Percentiles rank a stretch among this genome's conserved stretches.
Evolutionary conservation across 2,113 vertebrate species (phyloP).

Genomic region (Equus quagga): DNA sequence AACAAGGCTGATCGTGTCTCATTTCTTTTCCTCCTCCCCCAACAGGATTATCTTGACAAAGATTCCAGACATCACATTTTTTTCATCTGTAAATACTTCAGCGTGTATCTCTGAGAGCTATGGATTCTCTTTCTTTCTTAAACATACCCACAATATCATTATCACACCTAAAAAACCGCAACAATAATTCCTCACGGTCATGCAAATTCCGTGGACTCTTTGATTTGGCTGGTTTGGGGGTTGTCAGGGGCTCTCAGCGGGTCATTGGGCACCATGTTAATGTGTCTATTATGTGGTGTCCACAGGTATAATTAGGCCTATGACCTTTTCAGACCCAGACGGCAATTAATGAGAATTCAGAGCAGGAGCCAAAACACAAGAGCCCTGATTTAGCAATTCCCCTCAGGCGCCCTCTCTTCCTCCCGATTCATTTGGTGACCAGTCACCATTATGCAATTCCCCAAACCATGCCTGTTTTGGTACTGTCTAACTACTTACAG

Average conservation of each 20-base stretch:
- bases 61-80: not conserved
- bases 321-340: slow-evolving; percentile 52
- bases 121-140: not conserved
- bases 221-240: not conserved
- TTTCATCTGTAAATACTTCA: slow-evolving; percentile 18
- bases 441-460: not conserved
- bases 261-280: not conserved
- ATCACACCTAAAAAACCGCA: not conserved
- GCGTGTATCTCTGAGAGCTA: not conserved
- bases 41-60: not conserved
- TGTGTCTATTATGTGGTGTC: slow-evolving; percentile 45
- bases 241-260: not conserved
- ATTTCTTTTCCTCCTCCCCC: not conserved
- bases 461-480: not conserved
- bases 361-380: not conserved
- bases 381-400: not conserved
- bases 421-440: not conserved
- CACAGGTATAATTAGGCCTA: slow-evolving; percentile 66
- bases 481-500: not conserved
- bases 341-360: slow-evolving; percentile 57
- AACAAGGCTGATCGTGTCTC: not conserved
- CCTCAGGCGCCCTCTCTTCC: not conserved
- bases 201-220: not conserved
- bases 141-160: not conserved
- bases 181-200: not conserved